Evolutionary conservation across 1,140 invertebrate genomes (phyloP).

Genomic region (Trissolcus basalis): DNA sequence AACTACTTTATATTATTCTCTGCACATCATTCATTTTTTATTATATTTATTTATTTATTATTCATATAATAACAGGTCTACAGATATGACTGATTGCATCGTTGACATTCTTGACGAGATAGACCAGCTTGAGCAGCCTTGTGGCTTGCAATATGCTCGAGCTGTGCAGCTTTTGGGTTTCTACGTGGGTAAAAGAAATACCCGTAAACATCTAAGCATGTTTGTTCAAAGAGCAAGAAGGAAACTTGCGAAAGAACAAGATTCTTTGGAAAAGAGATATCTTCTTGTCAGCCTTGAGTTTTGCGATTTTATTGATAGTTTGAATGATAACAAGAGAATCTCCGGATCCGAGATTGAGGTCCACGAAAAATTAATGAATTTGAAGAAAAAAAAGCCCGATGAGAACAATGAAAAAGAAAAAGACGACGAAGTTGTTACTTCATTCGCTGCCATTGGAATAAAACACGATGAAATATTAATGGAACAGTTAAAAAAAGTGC

Average conservation of each 20-base stretch:
- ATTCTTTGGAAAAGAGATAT: slow-evolving; percentile 30
- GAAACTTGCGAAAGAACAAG: slow-evolving; percentile 31
- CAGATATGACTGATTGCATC: slow-evolving; percentile 58
- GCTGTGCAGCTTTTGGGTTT: slow-evolving; percentile 62
- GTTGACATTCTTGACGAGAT: slow-evolving; percentile 55
- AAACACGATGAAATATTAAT: slow-evolving; percentile 58
- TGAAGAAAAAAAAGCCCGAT: slow-evolving; percentile 29
- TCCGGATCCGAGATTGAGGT: slow-evolving; percentile 62
- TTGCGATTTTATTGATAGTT: slow-evolving; percentile 58
- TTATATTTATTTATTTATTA: too few relatives aligned
- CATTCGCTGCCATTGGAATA: slow-evolving; percentile 66
- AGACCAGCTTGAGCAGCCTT: slow-evolving; percentile 46
- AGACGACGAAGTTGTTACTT: slow-evolving; percentile 59
- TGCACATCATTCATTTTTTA: too few relatives aligned
- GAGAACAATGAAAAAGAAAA: slow-evolving; percentile 16
- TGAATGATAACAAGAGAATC: slow-evolving; percentile 51
- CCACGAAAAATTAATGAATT: slow-evolving; percentile 2
- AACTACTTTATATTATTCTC: too few relatives aligned
- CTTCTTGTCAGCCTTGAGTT: slow-evolving; percentile 64
- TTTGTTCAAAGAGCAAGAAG: slow-evolving; percentile 56
- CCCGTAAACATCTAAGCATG: slow-evolving; percentile 28
- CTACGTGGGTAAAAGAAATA: slow-evolving; percentile 55
- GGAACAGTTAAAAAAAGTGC: slow-evolving; percentile 45
- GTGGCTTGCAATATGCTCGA: slow-evolving; percentile 53
- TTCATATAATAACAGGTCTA: too few relatives aligned